phyloP scores from a whole-genome alignment of 2,888 invertebrate species.

The Mythimna ferrago region DNA sequence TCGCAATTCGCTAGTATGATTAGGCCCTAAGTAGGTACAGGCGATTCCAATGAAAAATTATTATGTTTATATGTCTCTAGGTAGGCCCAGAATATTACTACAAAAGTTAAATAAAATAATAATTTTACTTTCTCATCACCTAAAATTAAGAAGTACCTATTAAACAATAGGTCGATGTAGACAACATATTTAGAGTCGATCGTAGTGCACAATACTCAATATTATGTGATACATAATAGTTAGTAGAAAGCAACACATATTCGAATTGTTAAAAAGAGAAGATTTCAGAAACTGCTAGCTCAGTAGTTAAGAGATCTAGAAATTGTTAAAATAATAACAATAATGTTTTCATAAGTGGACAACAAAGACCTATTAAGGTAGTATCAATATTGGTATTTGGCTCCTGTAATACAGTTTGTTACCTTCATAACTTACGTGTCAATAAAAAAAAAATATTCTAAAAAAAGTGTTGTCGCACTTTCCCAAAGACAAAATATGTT shows the following conservation, averaged over 20 bases:
- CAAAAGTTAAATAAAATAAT: not conserved
- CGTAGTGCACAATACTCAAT: constrained; percentile 1
- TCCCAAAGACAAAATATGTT: not conserved
- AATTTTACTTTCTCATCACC: not conserved
- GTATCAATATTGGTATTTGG: too few species aligned
- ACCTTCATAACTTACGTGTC: too few species aligned
- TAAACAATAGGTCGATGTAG: not conserved
- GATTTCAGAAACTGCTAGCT: constrained; percentile 19
- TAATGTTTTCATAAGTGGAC: too few species aligned
- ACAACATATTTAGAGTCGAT: not conserved
- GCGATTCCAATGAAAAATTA: not conserved
- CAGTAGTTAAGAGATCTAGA: constrained; percentile 33
- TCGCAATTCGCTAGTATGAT: too few species aligned
- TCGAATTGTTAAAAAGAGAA: constrained; percentile 15
- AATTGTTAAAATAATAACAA: not conserved
- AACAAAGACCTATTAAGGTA: too few species aligned
- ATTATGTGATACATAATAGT: constrained; percentile 16
- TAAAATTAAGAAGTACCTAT: not conserved
- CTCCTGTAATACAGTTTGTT: too few species aligned
- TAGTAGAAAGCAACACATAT: not conserved
- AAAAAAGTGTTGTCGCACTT: too few species aligned
- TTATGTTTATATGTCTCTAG: not conserved
- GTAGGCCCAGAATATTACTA: not conserved
- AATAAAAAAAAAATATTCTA: too few species aligned
- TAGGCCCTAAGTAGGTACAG: not conserved